A percentile compares a stretch with the other conserved stretches of the same genome.
Evolutionary conservation across 2,888 invertebrate genomes (phyloP).

Genomic region (Pycnomerus fuliginosus): DNA sequence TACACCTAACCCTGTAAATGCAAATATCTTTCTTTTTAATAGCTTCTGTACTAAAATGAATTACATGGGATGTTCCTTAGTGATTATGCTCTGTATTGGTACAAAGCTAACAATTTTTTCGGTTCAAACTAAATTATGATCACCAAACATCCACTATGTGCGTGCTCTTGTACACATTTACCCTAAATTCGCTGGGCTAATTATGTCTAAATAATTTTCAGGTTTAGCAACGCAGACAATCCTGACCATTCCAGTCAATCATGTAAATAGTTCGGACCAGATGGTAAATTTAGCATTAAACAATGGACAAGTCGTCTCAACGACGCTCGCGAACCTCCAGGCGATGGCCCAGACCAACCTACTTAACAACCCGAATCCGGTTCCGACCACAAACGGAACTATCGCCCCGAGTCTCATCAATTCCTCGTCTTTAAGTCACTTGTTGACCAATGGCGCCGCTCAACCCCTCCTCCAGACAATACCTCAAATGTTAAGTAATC

Average conservation of each 20-base stretch:
- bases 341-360: constrained; percentile 74
- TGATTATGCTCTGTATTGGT: too few relatives aligned
- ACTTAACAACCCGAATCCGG: constrained; percentile 44
- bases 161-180: too few relatives aligned
- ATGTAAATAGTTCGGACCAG: constrained; percentile 70
- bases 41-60: too few relatives aligned
- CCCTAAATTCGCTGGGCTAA: too few relatives aligned
- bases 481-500: constrained; percentile 60
- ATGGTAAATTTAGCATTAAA: constrained; percentile 80
- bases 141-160: too few relatives aligned
- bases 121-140: too few relatives aligned
- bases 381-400: constrained; percentile 63
- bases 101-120: too few relatives aligned
- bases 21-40: too few relatives aligned
- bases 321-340: constrained; percentile 77
- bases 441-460: constrained; percentile 69
- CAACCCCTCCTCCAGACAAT: constrained; percentile 75
- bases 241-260: constrained; percentile 90
- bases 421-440: constrained; percentile 66
- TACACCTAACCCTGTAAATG: too few relatives aligned
- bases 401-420: constrained; percentile 69
- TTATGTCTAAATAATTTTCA: too few relatives aligned
- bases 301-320: constrained; percentile 84
- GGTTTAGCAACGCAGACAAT: constrained; percentile 95
- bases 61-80: too few relatives aligned